Conservation (phyloP, 2,113 vertebrate species). For the Piliocolobus tephrosceles region DNA sequence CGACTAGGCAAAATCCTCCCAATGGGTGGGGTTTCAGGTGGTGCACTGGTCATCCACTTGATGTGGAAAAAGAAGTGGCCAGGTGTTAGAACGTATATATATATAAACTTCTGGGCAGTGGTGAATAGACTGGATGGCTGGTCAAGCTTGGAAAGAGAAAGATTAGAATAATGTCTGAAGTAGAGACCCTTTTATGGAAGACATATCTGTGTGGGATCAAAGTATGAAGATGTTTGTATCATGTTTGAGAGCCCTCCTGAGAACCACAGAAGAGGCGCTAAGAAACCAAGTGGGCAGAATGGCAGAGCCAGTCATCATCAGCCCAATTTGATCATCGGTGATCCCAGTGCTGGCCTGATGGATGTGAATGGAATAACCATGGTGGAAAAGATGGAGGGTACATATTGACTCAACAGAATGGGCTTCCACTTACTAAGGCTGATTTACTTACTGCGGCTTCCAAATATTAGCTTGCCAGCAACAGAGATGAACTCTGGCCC, state of each 20-base stretch:
- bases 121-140: background rate
- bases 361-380: background rate
- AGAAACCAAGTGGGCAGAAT: background rate
- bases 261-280: background rate
- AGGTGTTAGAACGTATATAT: background rate
- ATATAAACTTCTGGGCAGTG: background rate
- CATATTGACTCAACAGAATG: background rate
- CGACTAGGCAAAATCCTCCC: background rate
- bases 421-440: background rate
- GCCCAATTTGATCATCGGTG: background rate
- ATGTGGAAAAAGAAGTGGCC: background rate
- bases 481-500: background rate
- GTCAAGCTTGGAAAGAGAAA: background rate
- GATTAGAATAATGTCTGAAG: background rate
- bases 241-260: background rate
- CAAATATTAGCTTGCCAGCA: background rate
- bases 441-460: background rate
- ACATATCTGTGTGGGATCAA: background rate
- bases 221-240: background rate
- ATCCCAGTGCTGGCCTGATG: background rate
- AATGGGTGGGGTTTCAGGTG: background rate
- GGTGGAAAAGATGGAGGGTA: background rate
- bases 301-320: background rate
- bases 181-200: background rate
- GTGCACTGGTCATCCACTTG: background rate